Evolutionary conservation across 2,797 vertebrate species (phyloP), one percentile per base, ranked within the genome.

Genomic region (Phrynocephalus forsythii): DNA sequence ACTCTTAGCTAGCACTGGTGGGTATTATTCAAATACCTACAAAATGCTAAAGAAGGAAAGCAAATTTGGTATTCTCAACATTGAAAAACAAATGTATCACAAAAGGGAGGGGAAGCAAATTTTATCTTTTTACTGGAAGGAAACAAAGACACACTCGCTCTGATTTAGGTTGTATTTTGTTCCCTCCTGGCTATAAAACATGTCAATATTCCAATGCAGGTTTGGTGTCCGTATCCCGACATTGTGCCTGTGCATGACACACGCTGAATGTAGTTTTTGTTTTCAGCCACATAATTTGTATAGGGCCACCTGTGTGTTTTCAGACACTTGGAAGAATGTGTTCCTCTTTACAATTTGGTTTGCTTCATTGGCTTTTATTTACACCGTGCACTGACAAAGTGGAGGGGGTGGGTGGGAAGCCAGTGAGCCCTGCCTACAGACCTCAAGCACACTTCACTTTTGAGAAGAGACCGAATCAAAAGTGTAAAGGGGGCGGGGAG

Each of bases 1-100:
- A 79, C 89, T 93, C 75, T 77, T 91, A 9, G 52, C n/a, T 92
- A 90, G 89, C 91, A 85, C 73, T 83, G 0, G 78, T 83, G 0
- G 75, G 84, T 0, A 82, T 68, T 67, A 50, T n/a, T 28, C 18
- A 66, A 91, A 92, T 86, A n/a, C n/a, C n/a, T n/a, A 87, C 84
- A 91, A 93, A 89, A 91, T 86, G 83, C 84, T 84, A 82, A 44
- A 73, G 85, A 60, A 79, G 33, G 13, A 71, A 33, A 9, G 52
- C 52, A 52, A 52, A 52, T 52, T 52, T 52, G 9, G 52, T 56
- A 2, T 56, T 56, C 52, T 56, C 44, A 63, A 28, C 0, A 76
- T 60, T 28, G 33, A 30, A 28, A 28, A n/a, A 44, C 1, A 63
- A 63, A 18, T 63, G 60, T 63, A 63, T 63, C 15, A 63, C 3